Evolutionary conservation across 1,140 invertebrate species (phyloP).

Genomic region (Hydropsyche tenuis): DNA sequence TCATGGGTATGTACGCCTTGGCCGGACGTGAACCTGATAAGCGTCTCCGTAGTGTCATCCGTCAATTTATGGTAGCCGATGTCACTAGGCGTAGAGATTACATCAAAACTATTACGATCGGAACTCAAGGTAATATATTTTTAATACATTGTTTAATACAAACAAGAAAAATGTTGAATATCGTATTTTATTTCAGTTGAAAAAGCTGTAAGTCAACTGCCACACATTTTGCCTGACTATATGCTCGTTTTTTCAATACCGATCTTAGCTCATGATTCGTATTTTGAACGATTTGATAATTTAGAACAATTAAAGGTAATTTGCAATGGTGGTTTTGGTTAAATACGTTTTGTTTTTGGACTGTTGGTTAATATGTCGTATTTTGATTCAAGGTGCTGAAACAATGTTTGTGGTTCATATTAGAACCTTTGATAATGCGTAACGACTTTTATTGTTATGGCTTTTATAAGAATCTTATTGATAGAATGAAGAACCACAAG

Average conservation of each 20-base stretch:
- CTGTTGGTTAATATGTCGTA: too few species aligned
- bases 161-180: not conserved
- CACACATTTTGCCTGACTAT: slow-evolving; percentile 94
- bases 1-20: slow-evolving; percentile 94
- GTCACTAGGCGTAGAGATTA: slow-evolving; percentile 91
- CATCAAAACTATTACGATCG: slow-evolving; percentile 77
- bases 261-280: slow-evolving; percentile 89
- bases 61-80: slow-evolving; percentile 83
- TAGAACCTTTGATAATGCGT: slow-evolving; percentile 91
- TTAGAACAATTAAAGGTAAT: slow-evolving; percentile 72
- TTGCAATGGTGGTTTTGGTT: not conserved
- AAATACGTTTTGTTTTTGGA: not conserved
- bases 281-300: slow-evolving; percentile 78
- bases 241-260: slow-evolving; percentile 95
- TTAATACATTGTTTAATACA: not conserved
- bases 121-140: slow-evolving; percentile 59
- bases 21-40: slow-evolving; percentile 86
- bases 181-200: slow-evolving; percentile 64
- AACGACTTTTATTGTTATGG: slow-evolving; percentile 94
- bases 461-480: slow-evolving; percentile 94
- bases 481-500: slow-evolving; percentile 91
- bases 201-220: slow-evolving; percentile 74
- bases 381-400: slow-evolving; percentile 64
- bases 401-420: slow-evolving; percentile 89
- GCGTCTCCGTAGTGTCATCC: slow-evolving; percentile 70